Percentiles rank a stretch among this genome's conserved stretches.
Conservation (phyloP, 2,888 invertebrate species). For the Ophion slaviceki region DNA sequence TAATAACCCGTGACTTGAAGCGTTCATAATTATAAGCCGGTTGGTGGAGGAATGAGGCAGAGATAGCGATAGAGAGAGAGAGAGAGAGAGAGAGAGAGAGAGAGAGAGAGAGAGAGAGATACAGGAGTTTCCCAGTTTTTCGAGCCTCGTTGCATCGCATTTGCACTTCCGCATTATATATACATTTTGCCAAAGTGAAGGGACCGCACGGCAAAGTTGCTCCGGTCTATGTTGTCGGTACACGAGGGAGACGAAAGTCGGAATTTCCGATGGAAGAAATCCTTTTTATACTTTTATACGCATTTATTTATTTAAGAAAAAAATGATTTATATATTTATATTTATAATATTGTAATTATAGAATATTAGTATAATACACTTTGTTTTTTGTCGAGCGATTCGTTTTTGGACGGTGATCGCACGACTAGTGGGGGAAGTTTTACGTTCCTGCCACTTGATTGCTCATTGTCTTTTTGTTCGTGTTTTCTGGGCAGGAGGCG, state of each 20-base stretch:
- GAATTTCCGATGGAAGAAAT: constrained; percentile 53
- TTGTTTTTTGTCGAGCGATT: too few relatives aligned
- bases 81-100: constrained; percentile 16
- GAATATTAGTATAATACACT: too few relatives aligned
- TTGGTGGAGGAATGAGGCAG: constrained; percentile 14
- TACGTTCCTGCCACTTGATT: too few relatives aligned
- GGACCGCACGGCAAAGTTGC: constrained; percentile 9
- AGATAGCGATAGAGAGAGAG: constrained; percentile 1
- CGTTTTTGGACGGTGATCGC: too few relatives aligned
- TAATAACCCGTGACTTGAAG: constrained; percentile 71
- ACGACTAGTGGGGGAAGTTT: too few relatives aligned
- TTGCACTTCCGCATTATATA: constrained; percentile 27
- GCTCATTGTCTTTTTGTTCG: too few relatives aligned
- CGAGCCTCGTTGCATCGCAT: constrained; percentile 25
- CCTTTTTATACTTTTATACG: constrained; percentile 2
- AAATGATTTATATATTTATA: too few relatives aligned
- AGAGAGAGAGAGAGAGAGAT: constrained; percentile 10
- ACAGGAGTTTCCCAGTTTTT: constrained; percentile 55
- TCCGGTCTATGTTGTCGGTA: constrained; percentile 26
- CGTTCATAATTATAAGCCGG: constrained; percentile 77
- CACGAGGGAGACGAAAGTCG: constrained; percentile 26
- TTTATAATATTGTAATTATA: too few relatives aligned
- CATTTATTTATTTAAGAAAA: too few relatives aligned
- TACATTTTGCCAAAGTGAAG: constrained; percentile 5
- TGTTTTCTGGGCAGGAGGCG: too few relatives aligned